These are phyloP conservation scores for Ischnus inquisitorius DNA, from an alignment of 2,888 invertebrate genomes.

Conservation along the genomic window DNA sequence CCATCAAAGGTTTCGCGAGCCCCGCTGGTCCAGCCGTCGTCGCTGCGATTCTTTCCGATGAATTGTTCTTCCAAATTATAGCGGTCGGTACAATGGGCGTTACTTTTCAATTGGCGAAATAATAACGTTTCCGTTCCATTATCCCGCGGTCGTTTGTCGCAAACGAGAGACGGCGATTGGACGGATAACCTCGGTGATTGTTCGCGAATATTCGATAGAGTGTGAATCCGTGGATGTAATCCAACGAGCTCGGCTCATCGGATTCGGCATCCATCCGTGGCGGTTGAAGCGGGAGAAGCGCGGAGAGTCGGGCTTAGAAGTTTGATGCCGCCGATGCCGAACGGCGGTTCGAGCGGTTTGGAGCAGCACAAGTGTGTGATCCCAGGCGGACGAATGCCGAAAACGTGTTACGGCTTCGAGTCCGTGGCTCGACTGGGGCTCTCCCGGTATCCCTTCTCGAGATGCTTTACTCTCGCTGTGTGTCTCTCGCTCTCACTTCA, in stretches of 20 bases:
- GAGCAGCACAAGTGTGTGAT: slow-evolving; percentile 46
- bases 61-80: slow-evolving; percentile 34
- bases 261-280: slow-evolving; percentile 33
- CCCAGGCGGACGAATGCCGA: slow-evolving; percentile 64
- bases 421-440: slow-evolving; percentile 40
- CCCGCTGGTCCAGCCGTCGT: background rate
- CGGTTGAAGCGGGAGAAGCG: background rate
- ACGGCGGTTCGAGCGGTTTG: slow-evolving; percentile 2
- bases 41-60: background rate
- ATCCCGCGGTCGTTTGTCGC: background rate
- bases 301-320: slow-evolving; percentile 39
- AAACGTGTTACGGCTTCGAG: slow-evolving; percentile 64
- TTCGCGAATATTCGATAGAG: slow-evolving; percentile 43
- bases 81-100: background rate
- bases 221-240: slow-evolving; percentile 65
- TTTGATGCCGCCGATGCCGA: slow-evolving; percentile 21
- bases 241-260: slow-evolving; percentile 61
- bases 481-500: slow-evolving; percentile 25
- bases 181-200: slow-evolving; percentile 3
- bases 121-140: background rate
- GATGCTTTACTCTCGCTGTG: slow-evolving; percentile 14
- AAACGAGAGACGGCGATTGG: background rate
- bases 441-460: slow-evolving; percentile 42
- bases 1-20: slow-evolving; percentile 43
- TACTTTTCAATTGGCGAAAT: slow-evolving; percentile 12